A percentile compares a stretch with the other conserved stretches of the same genome.
These are phyloP conservation scores for Mormyrus hasselquistii DNA, from an alignment of 2,797 vertebrate genomes.

Conservation along the genomic window DNA sequence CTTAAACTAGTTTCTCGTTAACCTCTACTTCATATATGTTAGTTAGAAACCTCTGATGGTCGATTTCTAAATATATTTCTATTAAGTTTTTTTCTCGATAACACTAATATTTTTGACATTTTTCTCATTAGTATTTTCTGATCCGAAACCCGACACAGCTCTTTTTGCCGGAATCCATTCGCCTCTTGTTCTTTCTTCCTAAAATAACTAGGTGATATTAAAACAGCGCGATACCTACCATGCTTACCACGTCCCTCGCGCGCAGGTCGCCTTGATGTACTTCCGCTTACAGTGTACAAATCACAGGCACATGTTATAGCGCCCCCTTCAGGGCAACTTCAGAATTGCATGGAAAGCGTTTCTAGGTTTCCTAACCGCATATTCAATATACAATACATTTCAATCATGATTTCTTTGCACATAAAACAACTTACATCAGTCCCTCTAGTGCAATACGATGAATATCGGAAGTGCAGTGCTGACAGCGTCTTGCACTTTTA, in stretches of 20 bases:
- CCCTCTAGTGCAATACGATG: neutral
- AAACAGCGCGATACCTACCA: neutral
- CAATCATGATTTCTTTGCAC: neutral
- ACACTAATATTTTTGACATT: neutral
- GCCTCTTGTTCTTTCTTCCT: neutral
- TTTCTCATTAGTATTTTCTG: neutral
- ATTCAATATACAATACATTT: neutral
- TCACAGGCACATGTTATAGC: neutral
- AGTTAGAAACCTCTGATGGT: neutral
- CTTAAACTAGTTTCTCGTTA: neutral
- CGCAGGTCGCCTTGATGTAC: constrained; percentile 42
- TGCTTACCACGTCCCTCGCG: constrained; percentile 6
- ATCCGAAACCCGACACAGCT: neutral
- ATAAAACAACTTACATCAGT: neutral
- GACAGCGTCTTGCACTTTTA: neutral
- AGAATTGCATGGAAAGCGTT: neutral
- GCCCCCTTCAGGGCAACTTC: constrained; percentile 25
- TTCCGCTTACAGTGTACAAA: constrained; percentile 47
- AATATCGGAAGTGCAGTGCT: neutral
- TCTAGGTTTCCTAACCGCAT: neutral
- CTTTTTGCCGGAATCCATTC: neutral
- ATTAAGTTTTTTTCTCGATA: neutral
- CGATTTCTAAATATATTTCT: neutral
- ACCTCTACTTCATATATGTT: neutral
- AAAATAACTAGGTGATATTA: neutral